Evolutionary conservation across 1,140 invertebrate species (phyloP).

Genomic region (Papilio helenus): DNA sequence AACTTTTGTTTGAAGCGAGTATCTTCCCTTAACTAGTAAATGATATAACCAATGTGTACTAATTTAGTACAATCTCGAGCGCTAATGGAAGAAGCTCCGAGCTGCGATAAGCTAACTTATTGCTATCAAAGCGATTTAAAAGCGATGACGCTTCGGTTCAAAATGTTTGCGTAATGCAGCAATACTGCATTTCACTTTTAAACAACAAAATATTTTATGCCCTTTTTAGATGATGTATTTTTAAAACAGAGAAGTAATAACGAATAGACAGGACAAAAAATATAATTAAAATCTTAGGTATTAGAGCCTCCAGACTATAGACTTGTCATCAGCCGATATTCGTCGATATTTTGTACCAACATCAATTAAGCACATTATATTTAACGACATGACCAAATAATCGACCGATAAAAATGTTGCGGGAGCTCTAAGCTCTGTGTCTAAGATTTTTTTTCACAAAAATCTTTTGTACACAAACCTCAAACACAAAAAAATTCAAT

Average conservation of each 20-base stretch:
- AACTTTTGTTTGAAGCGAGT: background rate
- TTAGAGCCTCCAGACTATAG: too few species aligned
- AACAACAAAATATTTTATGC: slow-evolving; percentile 15
- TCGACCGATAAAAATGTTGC: too few species aligned
- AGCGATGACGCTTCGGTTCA: slow-evolving; percentile 25
- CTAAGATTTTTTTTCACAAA: too few species aligned
- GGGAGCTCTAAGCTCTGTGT: too few species aligned
- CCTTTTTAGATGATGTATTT: slow-evolving; percentile 12
- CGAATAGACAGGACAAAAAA: background rate
- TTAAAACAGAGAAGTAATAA: background rate
- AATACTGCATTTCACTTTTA: background rate
- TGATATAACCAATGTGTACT: slow-evolving; percentile 23
- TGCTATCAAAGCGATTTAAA: slow-evolving; percentile 38
- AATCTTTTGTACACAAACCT: too few species aligned
- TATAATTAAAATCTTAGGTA: too few species aligned
- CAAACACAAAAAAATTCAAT: background rate
- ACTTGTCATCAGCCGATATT: too few species aligned
- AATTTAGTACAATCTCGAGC: slow-evolving; percentile 34
- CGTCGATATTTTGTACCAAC: too few species aligned
- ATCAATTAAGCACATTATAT: too few species aligned
- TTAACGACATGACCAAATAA: too few species aligned
- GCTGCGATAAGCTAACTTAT: slow-evolving; percentile 34
- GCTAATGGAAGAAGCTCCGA: slow-evolving; percentile 38
- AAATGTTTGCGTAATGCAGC: slow-evolving; percentile 30
- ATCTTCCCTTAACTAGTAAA: slow-evolving; percentile 26